Percentiles rank a stretch among this genome's conserved stretches.
phyloP scores from a whole-genome alignment of 2,113 vertebrate genomes.

The Henicopernis longicauda region DNA sequence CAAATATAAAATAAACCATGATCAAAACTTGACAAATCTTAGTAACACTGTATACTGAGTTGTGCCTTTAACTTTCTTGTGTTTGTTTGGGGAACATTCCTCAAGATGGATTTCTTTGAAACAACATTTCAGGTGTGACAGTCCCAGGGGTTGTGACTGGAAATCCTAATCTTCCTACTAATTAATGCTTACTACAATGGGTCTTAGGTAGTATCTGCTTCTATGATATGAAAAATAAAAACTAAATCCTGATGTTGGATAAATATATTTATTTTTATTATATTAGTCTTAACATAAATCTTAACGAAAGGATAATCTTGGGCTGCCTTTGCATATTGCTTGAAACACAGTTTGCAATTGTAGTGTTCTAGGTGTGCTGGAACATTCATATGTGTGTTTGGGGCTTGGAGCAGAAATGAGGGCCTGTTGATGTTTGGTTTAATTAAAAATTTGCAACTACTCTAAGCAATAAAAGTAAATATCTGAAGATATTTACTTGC shows the following conservation, averaged over 20 bases:
- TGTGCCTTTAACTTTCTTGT: background rate
- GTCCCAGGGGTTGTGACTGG: background rate
- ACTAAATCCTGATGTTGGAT: background rate
- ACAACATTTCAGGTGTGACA: background rate
- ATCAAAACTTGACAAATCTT: background rate
- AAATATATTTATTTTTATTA: background rate
- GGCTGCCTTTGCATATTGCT: background rate
- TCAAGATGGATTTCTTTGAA: background rate
- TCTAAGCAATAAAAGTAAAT: too few species aligned
- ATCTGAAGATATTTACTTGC: background rate
- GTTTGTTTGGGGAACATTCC: background rate
- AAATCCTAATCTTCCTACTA: background rate
- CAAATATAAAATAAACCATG: background rate
- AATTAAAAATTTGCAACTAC: background rate
- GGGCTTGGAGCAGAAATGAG: background rate
- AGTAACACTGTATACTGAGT: background rate
- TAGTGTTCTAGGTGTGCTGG: background rate
- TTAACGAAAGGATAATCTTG: background rate
- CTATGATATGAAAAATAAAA: background rate
- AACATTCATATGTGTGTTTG: background rate
- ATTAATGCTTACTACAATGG: background rate
- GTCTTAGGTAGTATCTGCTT: background rate
- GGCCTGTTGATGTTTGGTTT: background rate
- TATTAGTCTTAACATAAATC: background rate
- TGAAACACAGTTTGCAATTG: background rate